These are phyloP conservation scores for Acrocephalus scirpaceus DNA, from an alignment of 2,797 vertebrate genomes.

Conservation along the genomic window DNA sequence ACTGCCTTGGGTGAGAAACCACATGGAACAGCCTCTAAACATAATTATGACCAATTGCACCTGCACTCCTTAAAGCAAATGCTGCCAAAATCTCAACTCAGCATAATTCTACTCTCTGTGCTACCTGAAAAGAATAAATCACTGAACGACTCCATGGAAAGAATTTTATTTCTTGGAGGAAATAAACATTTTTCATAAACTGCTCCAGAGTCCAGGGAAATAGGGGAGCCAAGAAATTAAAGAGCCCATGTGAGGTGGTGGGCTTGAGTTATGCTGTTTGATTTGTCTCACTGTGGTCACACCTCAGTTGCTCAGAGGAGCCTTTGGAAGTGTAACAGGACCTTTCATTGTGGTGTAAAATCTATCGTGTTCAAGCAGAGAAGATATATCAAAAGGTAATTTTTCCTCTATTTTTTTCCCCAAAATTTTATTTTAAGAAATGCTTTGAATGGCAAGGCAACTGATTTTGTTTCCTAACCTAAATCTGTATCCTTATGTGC, in stretches of 20 bases:
- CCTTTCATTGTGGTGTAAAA: not conserved
- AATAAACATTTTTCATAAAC: slow-evolving; percentile 56
- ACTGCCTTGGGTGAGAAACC: slow-evolving; percentile 69
- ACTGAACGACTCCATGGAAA: slow-evolving; percentile 48
- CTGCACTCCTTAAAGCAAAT: slow-evolving; percentile 65
- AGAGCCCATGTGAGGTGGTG: not conserved
- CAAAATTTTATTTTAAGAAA: not conserved
- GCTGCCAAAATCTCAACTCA: slow-evolving; percentile 70
- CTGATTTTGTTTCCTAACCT: not conserved
- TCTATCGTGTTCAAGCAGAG: not conserved
- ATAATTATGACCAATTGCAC: slow-evolving; percentile 72
- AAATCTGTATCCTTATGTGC: not conserved
- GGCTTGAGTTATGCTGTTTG: not conserved
- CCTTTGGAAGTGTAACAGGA: not conserved
- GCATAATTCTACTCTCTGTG: slow-evolving; percentile 70
- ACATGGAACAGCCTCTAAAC: slow-evolving; percentile 44
- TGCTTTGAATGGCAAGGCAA: not conserved
- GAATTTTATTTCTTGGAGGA: slow-evolving; percentile 52
- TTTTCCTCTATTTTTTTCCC: not conserved
- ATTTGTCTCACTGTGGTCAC: not conserved
- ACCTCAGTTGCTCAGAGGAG: not conserved
- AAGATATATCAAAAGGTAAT: not conserved
- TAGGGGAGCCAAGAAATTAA: slow-evolving; percentile 16
- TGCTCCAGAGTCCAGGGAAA: slow-evolving; percentile 15
- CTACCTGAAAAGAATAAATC: slow-evolving; percentile 72